Percentiles rank a stretch among this genome's conserved stretches.
These are phyloP conservation scores for Lonchura striata DNA, from an alignment of 2,113 vertebrate species.

Conservation along the genomic window DNA sequence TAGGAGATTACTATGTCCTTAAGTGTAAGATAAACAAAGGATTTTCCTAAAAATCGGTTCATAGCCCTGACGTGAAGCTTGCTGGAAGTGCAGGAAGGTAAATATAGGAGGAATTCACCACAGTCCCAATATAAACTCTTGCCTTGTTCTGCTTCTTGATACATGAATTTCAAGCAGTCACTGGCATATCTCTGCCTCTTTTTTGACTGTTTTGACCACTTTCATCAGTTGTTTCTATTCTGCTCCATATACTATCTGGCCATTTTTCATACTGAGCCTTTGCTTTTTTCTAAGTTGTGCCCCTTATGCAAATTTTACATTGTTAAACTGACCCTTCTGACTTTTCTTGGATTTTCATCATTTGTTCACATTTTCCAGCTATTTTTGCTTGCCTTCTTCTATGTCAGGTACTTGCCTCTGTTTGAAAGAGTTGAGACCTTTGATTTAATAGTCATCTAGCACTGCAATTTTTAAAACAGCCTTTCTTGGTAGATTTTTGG, in stretches of 20 bases:
- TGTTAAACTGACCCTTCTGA: not conserved
- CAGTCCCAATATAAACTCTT: not conserved
- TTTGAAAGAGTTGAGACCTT: not conserved
- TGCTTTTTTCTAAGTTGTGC: not conserved
- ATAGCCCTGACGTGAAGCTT: not conserved
- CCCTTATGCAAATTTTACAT: not conserved
- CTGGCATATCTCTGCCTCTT: not conserved
- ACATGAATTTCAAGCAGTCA: not conserved
- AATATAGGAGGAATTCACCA: not conserved
- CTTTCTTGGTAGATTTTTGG: not conserved
- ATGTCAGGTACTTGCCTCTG: not conserved
- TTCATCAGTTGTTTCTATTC: not conserved
- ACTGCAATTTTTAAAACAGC: not conserved
- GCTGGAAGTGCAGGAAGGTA: not conserved
- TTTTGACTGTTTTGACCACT: rapidly evolving
- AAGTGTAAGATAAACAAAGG: not conserved
- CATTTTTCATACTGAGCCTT: not conserved
- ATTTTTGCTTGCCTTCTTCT: not conserved
- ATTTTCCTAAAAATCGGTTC: not conserved
- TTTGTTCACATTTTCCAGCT: not conserved
- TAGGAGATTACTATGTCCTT: not conserved
- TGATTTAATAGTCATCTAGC: not conserved
- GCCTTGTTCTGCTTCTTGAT: not conserved
- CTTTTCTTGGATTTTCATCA: not conserved
- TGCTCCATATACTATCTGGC: not conserved